Percentiles rank a stretch among this genome's conserved stretches.
phyloP scores from a whole-genome alignment of 2,113 vertebrate genomes.

The Eleginops maclovinus region DNA sequence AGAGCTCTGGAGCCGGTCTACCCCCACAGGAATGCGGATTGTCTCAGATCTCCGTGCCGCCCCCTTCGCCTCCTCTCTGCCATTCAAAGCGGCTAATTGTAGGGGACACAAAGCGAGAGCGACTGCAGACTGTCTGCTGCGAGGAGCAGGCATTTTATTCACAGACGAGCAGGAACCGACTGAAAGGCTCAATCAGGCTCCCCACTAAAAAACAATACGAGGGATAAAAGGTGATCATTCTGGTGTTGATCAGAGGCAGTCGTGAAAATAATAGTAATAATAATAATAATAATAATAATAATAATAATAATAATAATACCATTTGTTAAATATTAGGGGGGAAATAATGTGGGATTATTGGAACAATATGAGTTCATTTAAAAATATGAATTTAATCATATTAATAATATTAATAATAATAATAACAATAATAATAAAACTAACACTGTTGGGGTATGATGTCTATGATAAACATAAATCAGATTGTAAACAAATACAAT shows the following conservation, averaged over 20 bases:
- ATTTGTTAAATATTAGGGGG: neutral
- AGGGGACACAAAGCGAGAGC: slow-evolving; percentile 80
- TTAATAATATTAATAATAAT: no score
- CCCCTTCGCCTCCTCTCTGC: slow-evolving; percentile 84
- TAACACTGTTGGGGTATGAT: neutral
- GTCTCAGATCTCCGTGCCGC: slow-evolving; percentile 89
- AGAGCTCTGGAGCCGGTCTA: slow-evolving; percentile 90
- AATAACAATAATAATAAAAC: no score
- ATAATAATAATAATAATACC: slow-evolving; percentile 18
- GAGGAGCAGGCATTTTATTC: slow-evolving; percentile 54
- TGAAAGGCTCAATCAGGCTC: slow-evolving; percentile 35
- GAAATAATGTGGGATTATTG: neutral
- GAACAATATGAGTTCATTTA: neutral
- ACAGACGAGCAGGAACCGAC: slow-evolving; percentile 52
- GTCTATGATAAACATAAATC: neutral
- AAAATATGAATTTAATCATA: neutral
- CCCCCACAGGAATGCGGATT: slow-evolving; percentile 97
- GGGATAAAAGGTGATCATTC: slow-evolving; percentile 5
- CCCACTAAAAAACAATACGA: slow-evolving; percentile 11
- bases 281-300: slow-evolving; percentile 19
- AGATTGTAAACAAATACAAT: neutral
- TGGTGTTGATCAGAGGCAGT: neutral
- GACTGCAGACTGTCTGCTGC: slow-evolving; percentile 82
- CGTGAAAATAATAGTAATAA: slow-evolving; percentile 5
- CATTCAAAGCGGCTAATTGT: slow-evolving; percentile 87